Percentiles rank a stretch among this genome's conserved stretches.
Evolutionary conservation across 2,797 vertebrate genomes (phyloP).

Genomic region (Hypotaenidia philippensis): DNA sequence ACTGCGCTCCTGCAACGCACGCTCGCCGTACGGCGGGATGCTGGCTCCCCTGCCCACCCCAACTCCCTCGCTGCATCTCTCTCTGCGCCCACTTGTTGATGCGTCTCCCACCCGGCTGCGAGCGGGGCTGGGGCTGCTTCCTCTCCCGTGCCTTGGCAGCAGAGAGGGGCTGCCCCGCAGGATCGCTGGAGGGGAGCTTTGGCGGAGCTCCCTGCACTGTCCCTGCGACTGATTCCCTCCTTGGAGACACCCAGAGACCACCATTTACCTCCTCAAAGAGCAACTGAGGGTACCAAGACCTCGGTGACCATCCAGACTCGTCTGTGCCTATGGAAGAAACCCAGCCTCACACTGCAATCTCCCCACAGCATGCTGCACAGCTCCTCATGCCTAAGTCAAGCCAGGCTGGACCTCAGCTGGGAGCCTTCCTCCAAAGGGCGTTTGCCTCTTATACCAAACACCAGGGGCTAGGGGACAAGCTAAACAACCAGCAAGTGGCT

Average conservation of each 20-base stretch:
- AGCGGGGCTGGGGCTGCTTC: background rate
- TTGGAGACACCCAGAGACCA: background rate
- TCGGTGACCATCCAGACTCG: background rate
- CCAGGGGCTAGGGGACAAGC: background rate
- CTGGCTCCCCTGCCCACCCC: background rate
- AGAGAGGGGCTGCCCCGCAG: background rate
- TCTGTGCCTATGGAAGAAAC: background rate
- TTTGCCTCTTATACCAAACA: background rate
- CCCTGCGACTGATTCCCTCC: background rate
- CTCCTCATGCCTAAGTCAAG: rapidly evolving
- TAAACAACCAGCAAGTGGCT: background rate
- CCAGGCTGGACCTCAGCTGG: background rate
- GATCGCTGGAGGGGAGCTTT: background rate
- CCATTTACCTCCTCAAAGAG: background rate
- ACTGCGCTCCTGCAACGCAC: background rate
- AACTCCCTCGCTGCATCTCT: background rate
- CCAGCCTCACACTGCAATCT: rapidly evolving
- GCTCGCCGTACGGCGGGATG: background rate
- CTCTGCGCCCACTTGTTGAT: background rate
- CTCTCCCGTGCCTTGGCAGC: background rate
- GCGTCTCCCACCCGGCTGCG: background rate
- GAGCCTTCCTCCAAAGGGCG: background rate
- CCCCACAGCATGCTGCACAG: background rate
- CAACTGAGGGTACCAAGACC: background rate
- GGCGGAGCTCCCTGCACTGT: background rate